Evolutionary conservation across 2,113 vertebrate species (phyloP), one percentile per base, ranked within the genome.

Genomic region (Sus scrofa): DNA sequence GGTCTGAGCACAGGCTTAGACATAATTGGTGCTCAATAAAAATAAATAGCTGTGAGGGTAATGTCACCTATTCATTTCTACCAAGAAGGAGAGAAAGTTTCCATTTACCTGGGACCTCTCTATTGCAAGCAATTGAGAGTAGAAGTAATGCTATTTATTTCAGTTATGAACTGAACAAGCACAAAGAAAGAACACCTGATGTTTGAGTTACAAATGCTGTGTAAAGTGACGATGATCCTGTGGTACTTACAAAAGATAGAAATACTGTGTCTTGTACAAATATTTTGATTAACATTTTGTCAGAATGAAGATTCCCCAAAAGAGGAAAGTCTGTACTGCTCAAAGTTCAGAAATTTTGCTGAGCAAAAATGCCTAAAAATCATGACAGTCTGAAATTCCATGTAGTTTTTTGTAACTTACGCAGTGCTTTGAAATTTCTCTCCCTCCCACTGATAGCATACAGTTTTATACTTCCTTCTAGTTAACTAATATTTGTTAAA

Each of bases 201-300:
- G 22, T 78, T 58, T 96, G 84, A 94, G 30, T 78, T 93, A 37
- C 68, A 95, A 90, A 87, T 82, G 22, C 71, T 67, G 14, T 58
- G 22, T 88, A 70, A 82, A 56, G 70, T 71, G 71, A 85, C 32
- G 89, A 4, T 83, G 82, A 95, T 63, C 74, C 39, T 83, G 62
- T 44, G 77, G 63, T 94, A 62, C 11, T 94, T 84, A 68, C 78
- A 96, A 92, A 84, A 93, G 26, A 95, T 24, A 32, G 83, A 90
- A 95, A 39, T 24, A 78, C 32, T 87, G 32, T 75, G 50, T 32
- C 50, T 91, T 97, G 85, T 83, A 58, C 26, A 96, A 87, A 94
- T 94, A 97, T 96, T 93, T 88, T 93, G 86, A 94, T 97, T 86
- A 96, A 94, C 32, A n/a, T 79, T 87, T 93, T 97, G 37, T 95